phyloP scores from a whole-genome alignment of 2,113 vertebrate species.

The Corythaeola cristata region DNA sequence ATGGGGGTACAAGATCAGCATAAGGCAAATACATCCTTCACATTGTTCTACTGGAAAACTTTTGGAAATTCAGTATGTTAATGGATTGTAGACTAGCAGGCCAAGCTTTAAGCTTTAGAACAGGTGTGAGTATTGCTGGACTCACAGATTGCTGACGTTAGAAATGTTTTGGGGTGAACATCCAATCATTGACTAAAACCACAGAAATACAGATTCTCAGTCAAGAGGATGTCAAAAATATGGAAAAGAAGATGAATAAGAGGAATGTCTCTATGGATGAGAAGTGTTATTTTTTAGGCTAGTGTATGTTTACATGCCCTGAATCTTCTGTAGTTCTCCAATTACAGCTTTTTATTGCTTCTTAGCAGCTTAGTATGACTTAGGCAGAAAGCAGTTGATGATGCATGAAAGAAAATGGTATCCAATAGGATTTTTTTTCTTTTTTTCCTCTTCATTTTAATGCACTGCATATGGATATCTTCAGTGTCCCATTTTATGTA shows the following conservation, averaged over 20 bases:
- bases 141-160: neutral
- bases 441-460: neutral
- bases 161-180: neutral
- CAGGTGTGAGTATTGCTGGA: neutral
- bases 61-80: neutral
- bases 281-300: neutral
- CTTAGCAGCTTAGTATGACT: neutral
- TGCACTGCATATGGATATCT: neutral
- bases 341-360: conserved; percentile 30
- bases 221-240: neutral
- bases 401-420: conserved; percentile 21
- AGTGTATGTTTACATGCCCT: neutral
- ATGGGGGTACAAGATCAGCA: neutral
- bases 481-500: conserved; percentile 34
- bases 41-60: neutral
- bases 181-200: neutral
- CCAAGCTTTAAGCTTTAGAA: neutral
- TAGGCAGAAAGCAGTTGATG: conserved; percentile 9
- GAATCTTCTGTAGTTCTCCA: neutral
- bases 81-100: neutral
- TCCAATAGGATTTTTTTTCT: neutral
- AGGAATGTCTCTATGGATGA: neutral
- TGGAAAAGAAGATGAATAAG: neutral
- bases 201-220: neutral
- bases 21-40: neutral